phyloP scores from a whole-genome alignment of 2,888 invertebrate genomes.

The Oasisia sp. region DNA sequence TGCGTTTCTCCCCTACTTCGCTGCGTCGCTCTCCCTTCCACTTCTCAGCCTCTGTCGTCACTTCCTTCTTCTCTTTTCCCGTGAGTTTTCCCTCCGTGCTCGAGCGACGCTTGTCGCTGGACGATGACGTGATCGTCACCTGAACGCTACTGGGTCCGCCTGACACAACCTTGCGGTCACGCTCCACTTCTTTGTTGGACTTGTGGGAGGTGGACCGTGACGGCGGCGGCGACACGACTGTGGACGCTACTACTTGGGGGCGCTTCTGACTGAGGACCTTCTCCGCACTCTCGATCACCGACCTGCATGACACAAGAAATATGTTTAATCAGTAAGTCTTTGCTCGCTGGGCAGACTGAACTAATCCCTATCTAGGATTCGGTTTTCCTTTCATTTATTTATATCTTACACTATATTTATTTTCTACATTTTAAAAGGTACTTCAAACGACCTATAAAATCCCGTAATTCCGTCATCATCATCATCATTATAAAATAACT shows the following conservation, averaged over 20 bases:
- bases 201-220: not conserved
- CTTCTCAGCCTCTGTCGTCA: not conserved
- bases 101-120: slow-evolving; percentile 7
- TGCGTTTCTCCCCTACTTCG: not conserved
- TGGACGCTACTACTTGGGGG: slow-evolving; percentile 70
- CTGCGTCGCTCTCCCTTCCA: slow-evolving; percentile 23
- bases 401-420: too few relatives aligned
- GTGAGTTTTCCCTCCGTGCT: not conserved
- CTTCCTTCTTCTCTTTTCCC: slow-evolving; percentile 9
- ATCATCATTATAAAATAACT: too few relatives aligned
- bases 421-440: too few relatives aligned
- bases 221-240: slow-evolving; percentile 41
- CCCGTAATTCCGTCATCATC: too few relatives aligned
- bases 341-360: too few relatives aligned
- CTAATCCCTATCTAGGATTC: too few relatives aligned
- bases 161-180: slow-evolving; percentile 13
- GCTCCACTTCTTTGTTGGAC: not conserved
- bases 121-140: not conserved
- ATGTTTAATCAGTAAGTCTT: not conserved
- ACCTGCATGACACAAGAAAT: slow-evolving; percentile 42
- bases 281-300: slow-evolving; percentile 87
- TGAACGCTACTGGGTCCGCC: not conserved
- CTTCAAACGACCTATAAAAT: too few relatives aligned
- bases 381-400: too few relatives aligned
- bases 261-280: slow-evolving; percentile 91